These are phyloP conservation scores for Villa cingulata DNA, from an alignment of 2,888 invertebrate species.

Conservation along the genomic window DNA sequence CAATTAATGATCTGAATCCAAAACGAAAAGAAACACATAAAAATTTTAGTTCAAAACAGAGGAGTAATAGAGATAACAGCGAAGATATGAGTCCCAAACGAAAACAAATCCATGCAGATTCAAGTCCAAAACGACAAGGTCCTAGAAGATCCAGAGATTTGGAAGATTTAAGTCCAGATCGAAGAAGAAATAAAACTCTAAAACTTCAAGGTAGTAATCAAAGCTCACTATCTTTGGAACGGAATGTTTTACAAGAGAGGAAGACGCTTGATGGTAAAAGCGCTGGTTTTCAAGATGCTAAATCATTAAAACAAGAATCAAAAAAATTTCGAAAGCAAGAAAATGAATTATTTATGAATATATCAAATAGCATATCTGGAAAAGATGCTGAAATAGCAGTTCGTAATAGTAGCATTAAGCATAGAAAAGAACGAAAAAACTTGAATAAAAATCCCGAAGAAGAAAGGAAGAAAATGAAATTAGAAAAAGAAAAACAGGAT, in stretches of 20 bases:
- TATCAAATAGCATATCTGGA: conserved; percentile 57
- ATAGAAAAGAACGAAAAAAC: conserved; percentile 45
- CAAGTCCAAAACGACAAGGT: conserved; percentile 8
- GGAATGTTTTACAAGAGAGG: background rate
- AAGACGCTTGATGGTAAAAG: conserved; percentile 67
- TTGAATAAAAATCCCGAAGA: conserved; percentile 31
- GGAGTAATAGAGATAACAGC: too few species aligned
- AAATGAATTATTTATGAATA: conserved; percentile 51
- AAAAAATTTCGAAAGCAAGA: conserved; percentile 54
- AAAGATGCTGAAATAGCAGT: conserved; percentile 54
- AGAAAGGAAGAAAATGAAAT: conserved; percentile 51
- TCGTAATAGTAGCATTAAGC: conserved; percentile 48
- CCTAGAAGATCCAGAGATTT: too few species aligned
- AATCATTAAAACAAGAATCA: conserved; percentile 58
- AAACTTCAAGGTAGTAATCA: too few species aligned
- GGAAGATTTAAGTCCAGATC: conserved; percentile 16
- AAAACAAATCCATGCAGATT: background rate
- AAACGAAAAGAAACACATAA: too few species aligned
- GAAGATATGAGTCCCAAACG: conserved; percentile 4
- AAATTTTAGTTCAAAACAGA: too few species aligned
- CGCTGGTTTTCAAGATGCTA: conserved; percentile 75
- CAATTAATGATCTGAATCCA: too few species aligned
- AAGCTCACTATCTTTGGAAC: background rate
- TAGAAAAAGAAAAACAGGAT: conserved; percentile 50
- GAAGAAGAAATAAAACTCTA: conserved; percentile 18